These are phyloP conservation scores for Nannospalax galili DNA, from an alignment of 2,113 vertebrate genomes.

Conservation along the genomic window DNA sequence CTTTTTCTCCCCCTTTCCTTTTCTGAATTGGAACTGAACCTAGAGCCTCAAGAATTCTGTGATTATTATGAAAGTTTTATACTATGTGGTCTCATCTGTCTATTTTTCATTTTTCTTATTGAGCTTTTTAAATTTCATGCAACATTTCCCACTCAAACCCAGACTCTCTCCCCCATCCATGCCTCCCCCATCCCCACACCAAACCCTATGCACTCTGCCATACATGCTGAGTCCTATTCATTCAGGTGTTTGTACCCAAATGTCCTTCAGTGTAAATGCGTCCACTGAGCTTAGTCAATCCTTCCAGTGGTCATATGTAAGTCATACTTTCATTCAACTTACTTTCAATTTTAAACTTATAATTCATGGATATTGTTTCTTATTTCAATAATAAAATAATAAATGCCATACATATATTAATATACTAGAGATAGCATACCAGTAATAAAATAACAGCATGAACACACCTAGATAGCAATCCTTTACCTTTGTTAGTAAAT, in stretches of 20 bases:
- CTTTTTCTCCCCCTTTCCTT: no score
- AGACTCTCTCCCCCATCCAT: no score
- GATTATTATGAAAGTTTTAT: background rate
- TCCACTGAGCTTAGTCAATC: no score
- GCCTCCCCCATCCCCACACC: no score
- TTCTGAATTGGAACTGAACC: background rate
- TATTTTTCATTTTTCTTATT: background rate
- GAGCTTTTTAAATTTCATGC: no score
- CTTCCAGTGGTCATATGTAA: no score
- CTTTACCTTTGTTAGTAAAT: background rate
- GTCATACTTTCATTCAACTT: no score
- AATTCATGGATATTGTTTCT: background rate
- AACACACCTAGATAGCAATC: background rate
- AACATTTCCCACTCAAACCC: no score
- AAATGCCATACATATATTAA: background rate
- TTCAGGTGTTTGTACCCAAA: no score
- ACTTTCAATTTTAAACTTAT: background rate
- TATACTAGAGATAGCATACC: background rate
- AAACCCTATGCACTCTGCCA: no score
- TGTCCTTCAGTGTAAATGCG: no score
- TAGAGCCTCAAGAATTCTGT: background rate
- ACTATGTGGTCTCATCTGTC: background rate
- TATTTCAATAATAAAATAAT: background rate
- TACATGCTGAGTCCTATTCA: no score
- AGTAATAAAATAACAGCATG: background rate